Evolutionary conservation across 1,140 invertebrate species (phyloP), one percentile per base, ranked within the genome.

Genomic region (Acromyrmex echinatior): DNA sequence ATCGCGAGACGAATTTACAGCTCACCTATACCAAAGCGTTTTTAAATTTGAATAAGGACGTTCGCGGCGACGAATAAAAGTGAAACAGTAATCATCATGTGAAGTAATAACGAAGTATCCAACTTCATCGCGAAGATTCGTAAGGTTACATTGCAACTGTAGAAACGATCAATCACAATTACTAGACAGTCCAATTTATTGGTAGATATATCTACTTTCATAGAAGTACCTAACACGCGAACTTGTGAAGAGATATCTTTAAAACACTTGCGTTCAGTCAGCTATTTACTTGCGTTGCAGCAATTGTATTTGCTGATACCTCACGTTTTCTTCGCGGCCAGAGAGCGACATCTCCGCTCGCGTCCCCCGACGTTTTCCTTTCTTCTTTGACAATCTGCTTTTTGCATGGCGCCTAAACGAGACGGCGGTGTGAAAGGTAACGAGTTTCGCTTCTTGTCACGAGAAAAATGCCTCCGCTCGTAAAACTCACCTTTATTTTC

Each of bases 391-490:
- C 86, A 90, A 90, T 90, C 58, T 85, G 62, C 88, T 90, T 86
- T 90, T 90, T 90, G 82, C 49, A 63, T 65, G 80, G 12, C 45
- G n/a, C 39, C 45, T 84, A 90, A 90, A 84, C 86, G 87, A 88
- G 63, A 60, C 49, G 81, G 65, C 49, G 56, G 56, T 77, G 31
- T 58, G 35, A 73, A 25, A 60, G 73, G 76, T 87, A 90, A 90
- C 81, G 86, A 90, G 80, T 68, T 80, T 66, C 74, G 82, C 53
- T 87, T 84, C 68, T 88, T 62, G 74, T 85, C 66, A 21, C 68
- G 66, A 62, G 76, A 91, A 87, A 89, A 91, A 91, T 91, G 73
- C 70, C 18, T 35, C 28, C 18, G 51, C 82, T 91, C 89, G 87
- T 91, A 91, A 91, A 91, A 76, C 68, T 66, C 25, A 39, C 49